A percentile compares a stretch with the other conserved stretches of the same genome.
phyloP scores from a whole-genome alignment of 2,797 vertebrate species.

The Moxostoma hubbsi region DNA sequence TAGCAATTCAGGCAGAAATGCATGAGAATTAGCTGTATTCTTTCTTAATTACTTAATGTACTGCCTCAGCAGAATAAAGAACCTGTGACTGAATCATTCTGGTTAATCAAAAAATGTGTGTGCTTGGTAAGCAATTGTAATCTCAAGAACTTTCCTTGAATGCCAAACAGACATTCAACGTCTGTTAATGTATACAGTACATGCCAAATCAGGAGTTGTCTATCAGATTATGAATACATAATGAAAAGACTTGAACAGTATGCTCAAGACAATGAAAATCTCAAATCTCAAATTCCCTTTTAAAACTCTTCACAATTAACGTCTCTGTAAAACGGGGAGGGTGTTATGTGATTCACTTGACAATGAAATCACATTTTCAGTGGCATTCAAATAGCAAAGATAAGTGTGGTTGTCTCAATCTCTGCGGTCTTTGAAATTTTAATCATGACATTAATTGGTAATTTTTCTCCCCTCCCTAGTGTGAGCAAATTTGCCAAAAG shows the following conservation, averaged over 20 bases:
- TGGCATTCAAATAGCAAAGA: slow-evolving; percentile 44
- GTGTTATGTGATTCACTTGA: background rate
- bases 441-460: slow-evolving; percentile 47
- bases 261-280: too few relatives aligned
- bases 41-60: slow-evolving; percentile 35
- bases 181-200: too few relatives aligned
- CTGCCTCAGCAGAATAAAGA: slow-evolving; percentile 30
- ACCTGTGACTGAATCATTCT: background rate
- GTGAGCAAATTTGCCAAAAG: slow-evolving; percentile 48
- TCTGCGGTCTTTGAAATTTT: slow-evolving; percentile 45
- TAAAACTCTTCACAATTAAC: slow-evolving; percentile 25
- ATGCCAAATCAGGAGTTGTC: too few relatives aligned
- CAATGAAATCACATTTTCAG: background rate
- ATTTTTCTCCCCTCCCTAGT: slow-evolving; percentile 25
- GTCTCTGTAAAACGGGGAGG: background rate
- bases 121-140: slow-evolving; percentile 16
- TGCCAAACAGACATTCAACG: background rate
- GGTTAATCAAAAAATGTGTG: background rate
- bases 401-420: slow-evolving; percentile 43
- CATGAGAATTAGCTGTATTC: slow-evolving; percentile 10
- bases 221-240: too few relatives aligned
- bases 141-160: background rate
- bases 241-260: too few relatives aligned
- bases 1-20: slow-evolving; percentile 15
- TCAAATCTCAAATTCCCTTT: background rate